Evolutionary conservation across 1,140 invertebrate genomes (phyloP).

Genomic region (Reticulitermes speratus): DNA sequence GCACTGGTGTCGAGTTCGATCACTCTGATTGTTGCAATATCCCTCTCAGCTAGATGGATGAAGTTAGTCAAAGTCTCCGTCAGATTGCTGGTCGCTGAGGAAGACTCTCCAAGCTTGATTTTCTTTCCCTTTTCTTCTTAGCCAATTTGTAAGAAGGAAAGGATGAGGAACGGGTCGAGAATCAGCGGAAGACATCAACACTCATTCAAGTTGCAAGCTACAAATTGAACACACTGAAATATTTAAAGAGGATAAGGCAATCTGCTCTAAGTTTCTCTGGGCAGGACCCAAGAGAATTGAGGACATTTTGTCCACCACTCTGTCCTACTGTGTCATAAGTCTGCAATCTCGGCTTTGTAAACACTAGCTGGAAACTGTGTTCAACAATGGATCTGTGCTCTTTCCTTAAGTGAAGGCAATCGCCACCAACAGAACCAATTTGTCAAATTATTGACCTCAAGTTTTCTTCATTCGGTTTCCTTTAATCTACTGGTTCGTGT

Average conservation of each 20-base stretch:
- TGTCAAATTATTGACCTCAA: too few relatives aligned
- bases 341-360: neutral
- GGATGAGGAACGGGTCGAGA: neutral
- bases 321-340: neutral
- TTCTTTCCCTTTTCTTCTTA: neutral
- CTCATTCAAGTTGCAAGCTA: conserved; percentile 22
- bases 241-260: conserved; percentile 18
- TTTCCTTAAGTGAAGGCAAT: too few relatives aligned
- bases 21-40: too few relatives aligned
- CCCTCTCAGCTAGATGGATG: too few relatives aligned
- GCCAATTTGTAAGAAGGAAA: neutral
- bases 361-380: neutral
- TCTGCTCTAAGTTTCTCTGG: neutral
- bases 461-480: too few relatives aligned
- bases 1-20: too few relatives aligned
- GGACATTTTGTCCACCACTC: neutral
- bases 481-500: too few relatives aligned
- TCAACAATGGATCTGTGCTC: too few relatives aligned
- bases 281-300: neutral
- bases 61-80: neutral
- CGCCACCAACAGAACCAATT: too few relatives aligned
- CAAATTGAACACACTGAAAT: neutral
- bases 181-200: conserved; percentile 11
- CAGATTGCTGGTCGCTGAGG: neutral
- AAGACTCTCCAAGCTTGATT: neutral